A percentile compares a stretch with the other conserved stretches of the same genome.
These are phyloP conservation scores for Choloepus hoffmanni DNA, from an alignment of 2,113 vertebrate species.

Conservation along the genomic window DNA sequence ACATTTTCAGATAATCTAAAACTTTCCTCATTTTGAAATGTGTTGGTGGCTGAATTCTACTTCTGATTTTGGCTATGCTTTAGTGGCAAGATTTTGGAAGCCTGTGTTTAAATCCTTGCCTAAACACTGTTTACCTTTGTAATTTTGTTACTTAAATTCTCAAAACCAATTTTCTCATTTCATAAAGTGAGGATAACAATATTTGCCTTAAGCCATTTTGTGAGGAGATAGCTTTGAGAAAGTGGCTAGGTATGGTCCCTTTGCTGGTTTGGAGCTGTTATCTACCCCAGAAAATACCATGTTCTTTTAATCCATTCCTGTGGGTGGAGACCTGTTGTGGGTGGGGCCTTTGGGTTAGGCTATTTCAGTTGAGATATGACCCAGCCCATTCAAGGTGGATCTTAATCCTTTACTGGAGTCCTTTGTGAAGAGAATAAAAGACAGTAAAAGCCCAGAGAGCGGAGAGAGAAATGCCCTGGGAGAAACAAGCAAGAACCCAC, in stretches of 20 bases:
- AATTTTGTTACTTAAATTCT: constrained; percentile 5
- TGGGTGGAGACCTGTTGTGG: too few relatives aligned
- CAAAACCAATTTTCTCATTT: not conserved
- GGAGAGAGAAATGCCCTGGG: too few relatives aligned
- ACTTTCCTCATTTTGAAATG: not conserved
- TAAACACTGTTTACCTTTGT: not conserved
- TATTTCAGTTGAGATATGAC: too few relatives aligned
- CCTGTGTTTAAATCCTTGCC: not conserved
- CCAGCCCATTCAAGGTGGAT: too few relatives aligned
- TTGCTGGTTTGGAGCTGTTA: too few relatives aligned
- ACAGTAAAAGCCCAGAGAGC: too few relatives aligned
- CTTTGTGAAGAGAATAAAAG: too few relatives aligned
- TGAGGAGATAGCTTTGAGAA: not conserved
- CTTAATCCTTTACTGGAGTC: too few relatives aligned
- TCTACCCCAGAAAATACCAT: too few relatives aligned
- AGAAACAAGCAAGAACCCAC: too few relatives aligned
- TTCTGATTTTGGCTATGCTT: not conserved
- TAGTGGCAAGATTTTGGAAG: not conserved
- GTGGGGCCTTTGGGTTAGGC: too few relatives aligned
- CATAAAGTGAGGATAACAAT: not conserved
- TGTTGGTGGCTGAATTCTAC: not conserved
- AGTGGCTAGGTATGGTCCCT: not conserved
- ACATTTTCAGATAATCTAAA: not conserved
- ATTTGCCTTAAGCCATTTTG: not conserved
- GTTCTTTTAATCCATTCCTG: too few relatives aligned